Conservation (phyloP, 2,888 invertebrate genomes). For the Alsophila aescularia region DNA sequence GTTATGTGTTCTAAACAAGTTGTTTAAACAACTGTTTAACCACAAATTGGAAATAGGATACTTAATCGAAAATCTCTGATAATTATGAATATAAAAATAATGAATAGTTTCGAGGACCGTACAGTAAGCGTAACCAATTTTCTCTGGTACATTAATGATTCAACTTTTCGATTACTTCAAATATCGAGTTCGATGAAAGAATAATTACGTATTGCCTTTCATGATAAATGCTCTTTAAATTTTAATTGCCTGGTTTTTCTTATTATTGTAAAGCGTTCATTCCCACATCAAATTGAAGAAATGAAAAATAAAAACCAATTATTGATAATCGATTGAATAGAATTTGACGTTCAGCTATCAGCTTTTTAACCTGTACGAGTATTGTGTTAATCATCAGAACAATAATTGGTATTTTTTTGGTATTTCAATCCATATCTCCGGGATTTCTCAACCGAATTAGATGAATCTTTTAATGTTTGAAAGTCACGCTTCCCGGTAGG, state of each 20-base stretch:
- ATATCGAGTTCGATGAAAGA: background rate
- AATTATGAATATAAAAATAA: background rate
- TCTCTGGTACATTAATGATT: background rate
- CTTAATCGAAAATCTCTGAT: conserved; percentile 1
- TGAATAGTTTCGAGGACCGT: background rate
- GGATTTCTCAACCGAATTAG: too few relatives aligned
- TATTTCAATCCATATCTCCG: too few relatives aligned
- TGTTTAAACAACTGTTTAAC: conserved; percentile 4
- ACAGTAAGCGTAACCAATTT: background rate
- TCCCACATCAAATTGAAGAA: too few relatives aligned
- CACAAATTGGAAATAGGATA: background rate
- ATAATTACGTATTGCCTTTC: background rate
- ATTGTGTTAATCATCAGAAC: too few relatives aligned
- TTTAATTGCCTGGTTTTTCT: background rate
- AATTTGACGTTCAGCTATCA: too few relatives aligned
- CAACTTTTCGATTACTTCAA: background rate
- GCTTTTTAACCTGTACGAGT: too few relatives aligned
- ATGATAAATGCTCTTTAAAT: background rate
- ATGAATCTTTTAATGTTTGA: too few relatives aligned
- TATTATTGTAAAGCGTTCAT: too few relatives aligned
- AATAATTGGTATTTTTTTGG: too few relatives aligned
- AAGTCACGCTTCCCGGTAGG: too few relatives aligned
- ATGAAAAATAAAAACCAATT: too few relatives aligned
- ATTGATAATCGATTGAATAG: too few relatives aligned
- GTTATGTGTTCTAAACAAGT: conserved; percentile 6